Base-by-base conservation (phyloP, 2,888 invertebrate genomes). In the Amiota minor region DNA sequence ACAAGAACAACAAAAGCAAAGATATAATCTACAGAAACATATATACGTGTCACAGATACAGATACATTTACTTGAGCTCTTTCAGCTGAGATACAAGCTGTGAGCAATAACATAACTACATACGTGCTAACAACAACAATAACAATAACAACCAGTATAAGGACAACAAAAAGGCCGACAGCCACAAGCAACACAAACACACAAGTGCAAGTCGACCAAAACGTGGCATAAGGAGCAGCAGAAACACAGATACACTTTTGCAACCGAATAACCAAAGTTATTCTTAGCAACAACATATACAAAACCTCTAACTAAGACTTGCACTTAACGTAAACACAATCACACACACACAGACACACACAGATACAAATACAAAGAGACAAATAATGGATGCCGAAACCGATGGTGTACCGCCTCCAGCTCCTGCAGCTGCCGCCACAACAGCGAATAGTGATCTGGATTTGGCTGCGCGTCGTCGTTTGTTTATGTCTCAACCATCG, bases 401-500 rank as follows among this genome's bases (percentile, higher is more conserved):
- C 76, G 89, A 89, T 80, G 90, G 89, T 77, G 78, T 90, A 76
- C 89, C 88, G 74, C 88, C 90, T 79, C 81, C 79, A 74, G 82
- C 84, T 76, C 80, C 86, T 76, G 72, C 76, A 74, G 81, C 79
- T 72, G 76, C 79, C 72, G 81, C 80, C 46, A 80, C 83, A 61
- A 75, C 82, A 62, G 81, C 81, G 64, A 86, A 80, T 78, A 86
- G 89, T 50, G 90, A 90, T 78, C 82, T 91, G 80, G 92, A 92
- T 82, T 82, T 92, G 79, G 91, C 91, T 76, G 90, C 90, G 56
- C 89, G 91, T 70, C 89, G 92, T 62, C 90, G 91, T 72, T 91
- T 90, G 78, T 91, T 92, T 80, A 92, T 91, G 80, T 90, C 93
- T 35, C 95, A 94, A 89, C 92, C 93, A 81, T 94, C 94, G 35